Evolutionary conservation across 2,797 vertebrate genomes (phyloP), one percentile per base, ranked within the genome.

Genomic region (Pangasius mekongensis): DNA sequence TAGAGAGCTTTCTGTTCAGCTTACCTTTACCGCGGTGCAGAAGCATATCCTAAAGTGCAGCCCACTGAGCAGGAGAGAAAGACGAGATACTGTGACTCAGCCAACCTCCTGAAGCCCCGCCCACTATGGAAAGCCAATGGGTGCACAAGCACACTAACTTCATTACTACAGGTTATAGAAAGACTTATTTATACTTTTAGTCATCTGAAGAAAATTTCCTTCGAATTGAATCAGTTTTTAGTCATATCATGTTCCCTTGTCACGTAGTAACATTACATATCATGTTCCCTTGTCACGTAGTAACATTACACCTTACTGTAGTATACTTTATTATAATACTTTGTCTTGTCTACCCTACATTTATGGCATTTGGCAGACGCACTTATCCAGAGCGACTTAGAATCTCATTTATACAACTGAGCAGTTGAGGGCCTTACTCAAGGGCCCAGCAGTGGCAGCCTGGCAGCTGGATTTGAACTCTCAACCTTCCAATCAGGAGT

Each of bases 111-210:
- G 62, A 69, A 84, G n/a, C 56, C 27, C 85, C 85, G 71, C 73
- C 85, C 85, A 77, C 73, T 52, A 11, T 62, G 84, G 84, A 33
- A 77, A 76, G 71, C 56, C 84, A 76, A 62, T 62, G 27, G 10
- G 22, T 11, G 5, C 52, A 60, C 33, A 58, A 39, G 4, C 30
- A 36, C 3, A 10, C 36, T 24, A 3, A 54, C 5, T 30, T 62
- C 18, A 43, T 82, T 39, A 62, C 27, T 22, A 62, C 13, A 81
- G 52, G 20, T 14, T n/a, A 0, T 20, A 52, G 30, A 52, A 7
- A 36, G 8, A 67, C 22, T 4, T 27, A 14, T 10, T 56, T 13
- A 6, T 24, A 58, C n/a, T 58, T 24, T 24, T 36, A 56, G 27
- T 9, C 24, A 1, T n/a, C 13, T 49, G 2, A n/a, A 77, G 43